phyloP scores from a whole-genome alignment of 1,140 invertebrate genomes.

The Eriosoma lanigerum region DNA sequence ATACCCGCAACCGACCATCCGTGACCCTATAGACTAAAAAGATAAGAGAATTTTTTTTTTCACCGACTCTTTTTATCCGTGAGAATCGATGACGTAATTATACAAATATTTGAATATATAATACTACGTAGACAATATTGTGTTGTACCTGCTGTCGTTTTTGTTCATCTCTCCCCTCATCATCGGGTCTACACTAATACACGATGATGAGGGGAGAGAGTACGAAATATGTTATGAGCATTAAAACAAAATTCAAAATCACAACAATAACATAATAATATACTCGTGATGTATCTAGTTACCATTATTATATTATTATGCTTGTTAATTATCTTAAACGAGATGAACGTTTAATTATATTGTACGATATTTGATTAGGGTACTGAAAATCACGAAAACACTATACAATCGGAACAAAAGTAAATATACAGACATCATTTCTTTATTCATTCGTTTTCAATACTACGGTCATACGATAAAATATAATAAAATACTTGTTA shows the following conservation, averaged over 20 bases:
- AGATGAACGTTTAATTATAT: too few relatives aligned
- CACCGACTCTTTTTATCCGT: constrained; percentile 37
- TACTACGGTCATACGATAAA: too few relatives aligned
- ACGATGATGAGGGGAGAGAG: not conserved
- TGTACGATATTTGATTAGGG: too few relatives aligned
- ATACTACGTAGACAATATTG: not conserved
- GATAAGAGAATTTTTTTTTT: constrained; percentile 39
- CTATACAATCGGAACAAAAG: too few relatives aligned
- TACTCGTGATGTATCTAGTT: too few relatives aligned
- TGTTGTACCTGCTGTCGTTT: constrained; percentile 16
- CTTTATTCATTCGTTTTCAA: too few relatives aligned
- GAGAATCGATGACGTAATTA: constrained; percentile 49
- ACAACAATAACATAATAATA: constrained; percentile 6
- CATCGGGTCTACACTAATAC: constrained; percentile 3
- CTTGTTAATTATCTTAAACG: too few relatives aligned
- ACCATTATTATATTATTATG: too few relatives aligned
- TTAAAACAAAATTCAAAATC: constrained; percentile 5
- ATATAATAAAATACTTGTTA: too few relatives aligned
- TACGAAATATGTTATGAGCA: not conserved
- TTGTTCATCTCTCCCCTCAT: not conserved
- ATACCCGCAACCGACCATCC: not conserved
- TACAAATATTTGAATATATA: constrained; percentile 48
- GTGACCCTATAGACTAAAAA: constrained; percentile 37
- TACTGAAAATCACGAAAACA: too few relatives aligned
- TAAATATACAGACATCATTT: too few relatives aligned